phyloP scores from a whole-genome alignment of 2,888 invertebrate genomes.

The Rhamphomyia laevipes region DNA sequence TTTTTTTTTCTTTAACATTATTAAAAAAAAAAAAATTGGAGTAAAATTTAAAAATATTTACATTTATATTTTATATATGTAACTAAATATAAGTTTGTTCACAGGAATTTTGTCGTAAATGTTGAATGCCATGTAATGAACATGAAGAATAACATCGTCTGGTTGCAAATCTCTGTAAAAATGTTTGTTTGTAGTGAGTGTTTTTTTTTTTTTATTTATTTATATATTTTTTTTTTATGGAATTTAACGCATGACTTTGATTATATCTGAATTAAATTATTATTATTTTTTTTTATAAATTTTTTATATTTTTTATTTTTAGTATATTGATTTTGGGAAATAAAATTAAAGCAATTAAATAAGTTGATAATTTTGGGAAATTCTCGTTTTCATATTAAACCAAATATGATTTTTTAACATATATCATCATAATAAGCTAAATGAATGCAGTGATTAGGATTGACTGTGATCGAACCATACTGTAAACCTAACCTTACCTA shows the following conservation, averaged over 20 bases:
- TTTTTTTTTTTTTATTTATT: conserved; percentile 8
- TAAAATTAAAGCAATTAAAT: too few relatives aligned
- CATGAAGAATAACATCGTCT: conserved; percentile 71
- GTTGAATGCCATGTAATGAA: conserved; percentile 58
- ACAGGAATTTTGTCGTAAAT: conserved; percentile 68
- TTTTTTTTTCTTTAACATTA: too few relatives aligned
- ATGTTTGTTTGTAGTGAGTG: conserved; percentile 10
- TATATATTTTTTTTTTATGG: conserved; percentile 12
- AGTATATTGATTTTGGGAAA: too few relatives aligned
- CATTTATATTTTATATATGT: conserved; percentile 1
- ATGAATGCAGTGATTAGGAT: too few relatives aligned
- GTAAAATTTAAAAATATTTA: too few relatives aligned
- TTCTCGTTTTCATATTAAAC: too few relatives aligned
- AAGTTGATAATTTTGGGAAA: too few relatives aligned
- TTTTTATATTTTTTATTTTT: background rate
- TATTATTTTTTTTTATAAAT: background rate
- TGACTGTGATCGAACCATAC: too few relatives aligned
- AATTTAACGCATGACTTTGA: conserved; percentile 11
- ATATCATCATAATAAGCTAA: too few relatives aligned
- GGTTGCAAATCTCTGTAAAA: conserved; percentile 67
- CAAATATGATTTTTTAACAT: too few relatives aligned
- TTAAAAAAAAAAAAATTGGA: too few relatives aligned
- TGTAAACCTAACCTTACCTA: too few relatives aligned
- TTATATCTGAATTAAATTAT: background rate
- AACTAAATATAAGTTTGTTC: conserved; percentile 76